These are phyloP conservation scores for Tretioscincus oriximinensis DNA, from an alignment of 2,113 vertebrate genomes.

Conservation along the genomic window DNA sequence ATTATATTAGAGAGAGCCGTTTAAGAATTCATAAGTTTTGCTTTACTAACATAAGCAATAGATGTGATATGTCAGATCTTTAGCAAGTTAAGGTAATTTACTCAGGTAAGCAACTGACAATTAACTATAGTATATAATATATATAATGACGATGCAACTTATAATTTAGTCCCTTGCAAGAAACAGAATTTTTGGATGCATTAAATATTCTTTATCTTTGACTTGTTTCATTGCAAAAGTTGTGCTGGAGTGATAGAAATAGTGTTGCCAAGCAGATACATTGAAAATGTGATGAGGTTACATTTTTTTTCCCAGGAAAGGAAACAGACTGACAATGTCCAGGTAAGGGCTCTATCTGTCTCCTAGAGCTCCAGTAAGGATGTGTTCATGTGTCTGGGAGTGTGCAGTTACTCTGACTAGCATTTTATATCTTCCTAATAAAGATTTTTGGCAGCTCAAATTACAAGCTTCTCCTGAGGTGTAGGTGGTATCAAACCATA, in stretches of 20 bases:
- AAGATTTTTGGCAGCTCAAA: background rate
- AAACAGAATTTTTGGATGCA: background rate
- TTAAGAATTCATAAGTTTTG: too few species aligned
- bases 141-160: background rate
- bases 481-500: background rate
- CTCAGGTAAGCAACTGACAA: background rate
- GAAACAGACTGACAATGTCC: too few species aligned
- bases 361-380: too few species aligned
- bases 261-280: background rate
- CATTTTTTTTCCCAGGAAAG: background rate
- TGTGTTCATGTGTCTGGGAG: too few species aligned
- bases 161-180: background rate
- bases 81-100: background rate
- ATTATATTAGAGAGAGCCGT: background rate
- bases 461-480: background rate
- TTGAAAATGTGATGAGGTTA: background rate
- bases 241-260: background rate
- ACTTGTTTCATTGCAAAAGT: background rate
- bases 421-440: background rate
- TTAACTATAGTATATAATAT: background rate
- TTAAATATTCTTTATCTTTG: background rate
- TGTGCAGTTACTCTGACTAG: too few species aligned
- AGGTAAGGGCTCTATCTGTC: too few species aligned
- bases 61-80: background rate
- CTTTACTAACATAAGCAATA: background rate